Evolutionary conservation across 2,888 invertebrate species (phyloP).

Genomic region (Agriopis aurantiaria): DNA sequence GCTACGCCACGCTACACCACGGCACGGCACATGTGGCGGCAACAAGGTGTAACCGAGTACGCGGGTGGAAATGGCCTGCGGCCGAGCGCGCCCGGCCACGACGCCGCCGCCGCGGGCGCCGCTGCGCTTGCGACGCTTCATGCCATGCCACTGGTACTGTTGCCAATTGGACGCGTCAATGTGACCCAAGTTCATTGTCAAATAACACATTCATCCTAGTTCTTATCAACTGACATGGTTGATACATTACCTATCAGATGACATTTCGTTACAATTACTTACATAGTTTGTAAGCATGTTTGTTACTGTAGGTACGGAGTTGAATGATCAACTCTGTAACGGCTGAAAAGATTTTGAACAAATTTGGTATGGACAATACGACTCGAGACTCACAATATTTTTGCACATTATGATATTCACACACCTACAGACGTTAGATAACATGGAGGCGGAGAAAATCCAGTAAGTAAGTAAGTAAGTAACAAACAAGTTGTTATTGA

Average conservation of each 20-base stretch:
- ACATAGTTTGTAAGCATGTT: too few species aligned
- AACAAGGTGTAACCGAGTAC: conserved; percentile 63
- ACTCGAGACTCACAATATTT: too few species aligned
- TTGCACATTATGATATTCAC: too few species aligned
- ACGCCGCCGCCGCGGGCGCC: conserved; percentile 32
- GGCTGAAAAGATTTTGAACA: too few species aligned
- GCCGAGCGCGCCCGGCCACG: conserved; percentile 49
- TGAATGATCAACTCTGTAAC: too few species aligned
- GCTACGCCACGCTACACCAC: conserved; percentile 43
- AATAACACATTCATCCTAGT: conserved; percentile 7
- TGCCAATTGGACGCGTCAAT: conserved; percentile 53
- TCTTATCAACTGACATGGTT: neutral
- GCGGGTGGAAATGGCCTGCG: conserved; percentile 56
- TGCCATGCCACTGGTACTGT: conserved; percentile 42
- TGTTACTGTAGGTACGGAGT: too few species aligned
- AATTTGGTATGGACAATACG: too few species aligned
- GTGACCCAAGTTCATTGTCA: conserved; percentile 44
- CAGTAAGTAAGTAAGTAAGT: too few species aligned
- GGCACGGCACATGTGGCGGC: conserved; percentile 62
- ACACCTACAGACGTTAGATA: too few species aligned
- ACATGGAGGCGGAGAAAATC: too few species aligned
- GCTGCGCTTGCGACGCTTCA: conserved; percentile 25
- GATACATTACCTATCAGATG: neutral
- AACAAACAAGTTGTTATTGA: too few species aligned
- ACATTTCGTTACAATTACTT: too few species aligned